Conservation (phyloP, 2,797 vertebrate species). For the Rousettus madagascariensis region DNA sequence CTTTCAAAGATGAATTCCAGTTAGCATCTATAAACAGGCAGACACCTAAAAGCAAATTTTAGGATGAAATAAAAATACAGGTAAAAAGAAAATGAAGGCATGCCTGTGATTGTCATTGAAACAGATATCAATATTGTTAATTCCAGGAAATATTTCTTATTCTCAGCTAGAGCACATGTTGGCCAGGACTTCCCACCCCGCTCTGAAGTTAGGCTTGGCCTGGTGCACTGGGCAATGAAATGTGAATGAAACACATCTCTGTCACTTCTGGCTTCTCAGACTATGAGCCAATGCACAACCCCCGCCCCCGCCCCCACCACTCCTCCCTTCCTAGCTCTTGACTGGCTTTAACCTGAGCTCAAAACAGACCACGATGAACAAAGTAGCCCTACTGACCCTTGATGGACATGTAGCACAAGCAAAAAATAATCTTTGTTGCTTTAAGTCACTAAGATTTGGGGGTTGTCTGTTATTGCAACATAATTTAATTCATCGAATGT, state of each 20-base stretch:
- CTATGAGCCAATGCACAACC: not conserved
- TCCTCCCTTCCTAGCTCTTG: not conserved
- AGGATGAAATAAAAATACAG: not conserved
- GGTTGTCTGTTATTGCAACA: not conserved
- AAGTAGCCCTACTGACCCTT: not conserved
- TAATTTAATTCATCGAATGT: not conserved
- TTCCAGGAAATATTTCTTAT: not conserved
- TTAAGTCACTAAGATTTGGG: not conserved
- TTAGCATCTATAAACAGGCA: not conserved
- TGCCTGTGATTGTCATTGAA: not conserved
- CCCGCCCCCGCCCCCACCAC: too few relatives aligned
- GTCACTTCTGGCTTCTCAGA: not conserved
- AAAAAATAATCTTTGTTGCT: not conserved
- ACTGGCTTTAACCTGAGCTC: not conserved
- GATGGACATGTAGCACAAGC: not conserved
- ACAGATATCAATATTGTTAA: not conserved
- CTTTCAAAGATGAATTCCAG: not conserved
- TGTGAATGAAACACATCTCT: not conserved
- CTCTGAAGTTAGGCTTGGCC: not conserved
- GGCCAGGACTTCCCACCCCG: accelerated
- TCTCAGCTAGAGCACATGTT: not conserved
- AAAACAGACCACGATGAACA: not conserved
- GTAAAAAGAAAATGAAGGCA: not conserved
- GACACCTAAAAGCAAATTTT: not conserved
- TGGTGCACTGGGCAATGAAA: not conserved